A percentile compares a stretch with the other conserved stretches of the same genome.
Conservation (phyloP, 2,113 vertebrate species). For the Pterocles orientalis region DNA sequence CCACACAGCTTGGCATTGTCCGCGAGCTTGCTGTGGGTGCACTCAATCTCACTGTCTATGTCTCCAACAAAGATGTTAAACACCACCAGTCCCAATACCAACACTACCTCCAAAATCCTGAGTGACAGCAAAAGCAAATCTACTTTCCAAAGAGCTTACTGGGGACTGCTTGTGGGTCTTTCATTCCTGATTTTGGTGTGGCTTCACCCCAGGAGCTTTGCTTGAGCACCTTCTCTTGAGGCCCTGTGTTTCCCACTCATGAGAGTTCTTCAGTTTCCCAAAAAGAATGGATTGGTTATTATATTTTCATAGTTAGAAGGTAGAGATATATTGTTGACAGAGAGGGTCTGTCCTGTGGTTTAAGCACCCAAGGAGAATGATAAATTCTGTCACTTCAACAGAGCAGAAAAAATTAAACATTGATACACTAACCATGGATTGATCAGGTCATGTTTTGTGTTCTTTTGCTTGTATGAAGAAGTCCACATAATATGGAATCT, state of each 20-base stretch:
- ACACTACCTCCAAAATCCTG: not conserved
- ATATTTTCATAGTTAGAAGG: not conserved
- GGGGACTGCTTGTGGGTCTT: not conserved
- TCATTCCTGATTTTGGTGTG: not conserved
- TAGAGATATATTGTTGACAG: not conserved
- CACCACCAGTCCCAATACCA: too few species aligned
- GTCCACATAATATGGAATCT: not conserved
- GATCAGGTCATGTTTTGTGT: not conserved
- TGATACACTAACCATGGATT: not conserved
- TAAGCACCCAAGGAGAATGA: not conserved
- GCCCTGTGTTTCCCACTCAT: not conserved
- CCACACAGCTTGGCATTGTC: too few species aligned
- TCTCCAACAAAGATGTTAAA: too few species aligned
- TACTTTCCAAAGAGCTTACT: not conserved
- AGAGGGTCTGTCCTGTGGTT: not conserved
- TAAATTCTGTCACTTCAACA: not conserved
- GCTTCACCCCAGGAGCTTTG: accelerated
- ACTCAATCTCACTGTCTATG: too few species aligned
- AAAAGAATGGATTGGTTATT: not conserved
- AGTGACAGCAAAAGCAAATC: not conserved
- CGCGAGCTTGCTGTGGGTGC: too few species aligned
- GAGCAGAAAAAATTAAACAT: not conserved
- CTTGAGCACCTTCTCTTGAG: not conserved
- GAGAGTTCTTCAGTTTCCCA: not conserved
- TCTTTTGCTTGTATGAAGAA: not conserved